Percentiles rank a stretch among this genome's conserved stretches.
phyloP scores from a whole-genome alignment of 2,113 vertebrate genomes.

The Xiphorhynchus elegans region DNA sequence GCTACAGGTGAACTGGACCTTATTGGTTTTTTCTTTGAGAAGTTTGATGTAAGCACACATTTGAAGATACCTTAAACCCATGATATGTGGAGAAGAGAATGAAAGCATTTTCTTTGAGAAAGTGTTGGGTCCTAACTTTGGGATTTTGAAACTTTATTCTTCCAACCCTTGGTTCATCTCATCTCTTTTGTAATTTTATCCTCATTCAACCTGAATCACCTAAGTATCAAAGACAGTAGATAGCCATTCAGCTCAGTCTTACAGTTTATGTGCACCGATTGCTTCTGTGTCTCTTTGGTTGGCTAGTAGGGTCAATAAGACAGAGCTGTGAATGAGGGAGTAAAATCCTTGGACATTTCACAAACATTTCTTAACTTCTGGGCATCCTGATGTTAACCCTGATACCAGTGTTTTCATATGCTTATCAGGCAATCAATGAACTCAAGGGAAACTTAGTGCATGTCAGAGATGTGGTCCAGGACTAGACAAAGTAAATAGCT shows the following conservation, averaged over 20 bases:
- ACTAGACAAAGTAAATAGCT: not conserved
- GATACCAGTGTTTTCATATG: not conserved
- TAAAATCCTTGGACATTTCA: not conserved
- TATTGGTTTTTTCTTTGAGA: not conserved
- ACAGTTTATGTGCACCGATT: not conserved
- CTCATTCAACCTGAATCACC: not conserved
- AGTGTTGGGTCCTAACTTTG: not conserved
- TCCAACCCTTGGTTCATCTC: not conserved
- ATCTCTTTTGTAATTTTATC: not conserved
- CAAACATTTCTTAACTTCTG: not conserved
- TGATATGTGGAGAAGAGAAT: not conserved
- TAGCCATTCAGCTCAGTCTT: not conserved
- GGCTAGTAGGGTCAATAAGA: not conserved
- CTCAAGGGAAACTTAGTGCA: not conserved
- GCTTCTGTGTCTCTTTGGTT: not conserved
- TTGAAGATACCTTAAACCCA: not conserved
- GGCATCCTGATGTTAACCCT: not conserved
- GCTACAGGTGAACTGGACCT: not conserved
- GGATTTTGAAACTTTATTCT: not conserved
- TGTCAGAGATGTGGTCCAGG: not conserved
- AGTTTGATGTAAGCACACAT: not conserved
- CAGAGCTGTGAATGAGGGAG: not conserved
- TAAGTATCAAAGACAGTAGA: not conserved
- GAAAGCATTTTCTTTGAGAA: not conserved
- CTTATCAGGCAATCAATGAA: not conserved